Evolutionary conservation across 92 coral and sea anemone species (phyloP).

Genomic region (Porites cylindrica): DNA sequence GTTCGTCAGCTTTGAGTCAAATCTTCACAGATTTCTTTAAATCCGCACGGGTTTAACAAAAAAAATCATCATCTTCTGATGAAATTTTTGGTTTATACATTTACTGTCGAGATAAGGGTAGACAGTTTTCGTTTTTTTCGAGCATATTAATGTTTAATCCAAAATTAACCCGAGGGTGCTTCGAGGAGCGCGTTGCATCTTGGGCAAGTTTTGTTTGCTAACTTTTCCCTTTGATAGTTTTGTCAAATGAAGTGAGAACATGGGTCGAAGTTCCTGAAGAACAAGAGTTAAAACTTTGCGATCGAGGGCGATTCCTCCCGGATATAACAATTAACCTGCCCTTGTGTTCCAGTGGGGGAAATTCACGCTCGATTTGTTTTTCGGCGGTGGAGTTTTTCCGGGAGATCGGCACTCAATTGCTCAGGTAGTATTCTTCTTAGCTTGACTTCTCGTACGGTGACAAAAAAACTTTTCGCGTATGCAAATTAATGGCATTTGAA

Average conservation of each 20-base stretch:
- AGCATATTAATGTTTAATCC: slow-evolving; percentile 74
- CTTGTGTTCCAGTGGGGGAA: neutral
- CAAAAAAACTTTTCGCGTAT: slow-evolving; percentile 90
- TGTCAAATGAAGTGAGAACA: slow-evolving; percentile 24
- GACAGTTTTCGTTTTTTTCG: slow-evolving; percentile 51
- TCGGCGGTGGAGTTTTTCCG: slow-evolving; percentile 45
- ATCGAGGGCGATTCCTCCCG: slow-evolving; percentile 15
- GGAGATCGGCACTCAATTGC: slow-evolving; percentile 12
- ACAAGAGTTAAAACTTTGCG: slow-evolving; percentile 56
- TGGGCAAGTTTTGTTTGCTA: slow-evolving; percentile 91
- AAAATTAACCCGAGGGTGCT: slow-evolving; percentile 85
- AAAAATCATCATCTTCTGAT: neutral
- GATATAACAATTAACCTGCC: neutral
- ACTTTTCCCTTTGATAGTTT: slow-evolving; percentile 80
- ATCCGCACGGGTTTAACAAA: neutral
- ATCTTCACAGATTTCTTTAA: neutral
- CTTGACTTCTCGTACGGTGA: slow-evolving; percentile 88
- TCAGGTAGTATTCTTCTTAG: slow-evolving; percentile 70
- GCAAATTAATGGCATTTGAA: slow-evolving; percentile 92
- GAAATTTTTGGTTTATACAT: neutral
- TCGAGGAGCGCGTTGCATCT: slow-evolving; percentile 80
- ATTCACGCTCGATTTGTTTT: slow-evolving; percentile 27
- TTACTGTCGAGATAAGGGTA: slow-evolving; percentile 25
- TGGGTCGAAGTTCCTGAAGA: slow-evolving; percentile 10
- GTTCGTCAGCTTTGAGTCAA: neutral